Evolutionary conservation across 2,113 vertebrate species (phyloP).

Genomic region (Melanerpes formicivorus): DNA sequence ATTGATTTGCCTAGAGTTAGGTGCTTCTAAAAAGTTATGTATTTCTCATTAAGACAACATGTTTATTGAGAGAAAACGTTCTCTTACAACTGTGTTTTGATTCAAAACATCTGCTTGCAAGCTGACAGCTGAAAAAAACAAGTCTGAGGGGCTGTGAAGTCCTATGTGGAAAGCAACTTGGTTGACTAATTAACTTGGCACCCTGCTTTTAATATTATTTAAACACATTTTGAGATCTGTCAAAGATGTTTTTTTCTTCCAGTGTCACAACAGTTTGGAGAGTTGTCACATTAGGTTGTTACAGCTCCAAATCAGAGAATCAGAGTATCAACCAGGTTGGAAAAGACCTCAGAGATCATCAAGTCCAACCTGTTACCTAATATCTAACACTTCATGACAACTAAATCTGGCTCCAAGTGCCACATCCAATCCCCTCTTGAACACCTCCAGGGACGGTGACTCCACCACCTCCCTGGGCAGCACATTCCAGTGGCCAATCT

Average conservation of each 20-base stretch:
- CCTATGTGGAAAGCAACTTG: background rate
- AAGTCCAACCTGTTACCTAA: too few relatives aligned
- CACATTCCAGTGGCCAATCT: too few relatives aligned
- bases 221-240: background rate
- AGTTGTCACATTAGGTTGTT: background rate
- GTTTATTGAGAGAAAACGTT: background rate
- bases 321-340: too few relatives aligned
- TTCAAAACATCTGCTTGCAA: background rate
- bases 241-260: background rate
- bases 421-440: too few relatives aligned
- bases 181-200: background rate
- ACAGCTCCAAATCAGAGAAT: background rate
- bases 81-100: background rate
- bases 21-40: background rate
- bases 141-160: background rate
- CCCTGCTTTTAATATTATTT: constrained; percentile 23
- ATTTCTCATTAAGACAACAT: background rate
- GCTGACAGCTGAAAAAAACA: background rate
- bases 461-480: too few relatives aligned
- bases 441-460: too few relatives aligned
- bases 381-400: too few relatives aligned
- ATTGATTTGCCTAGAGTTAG: background rate
- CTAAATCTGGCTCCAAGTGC: too few relatives aligned
- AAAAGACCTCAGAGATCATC: too few relatives aligned
- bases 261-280: background rate